Evolutionary conservation across 2,113 vertebrate genomes (phyloP), one percentile per base, ranked within the genome.

Genomic region (Noturus placidus): DNA sequence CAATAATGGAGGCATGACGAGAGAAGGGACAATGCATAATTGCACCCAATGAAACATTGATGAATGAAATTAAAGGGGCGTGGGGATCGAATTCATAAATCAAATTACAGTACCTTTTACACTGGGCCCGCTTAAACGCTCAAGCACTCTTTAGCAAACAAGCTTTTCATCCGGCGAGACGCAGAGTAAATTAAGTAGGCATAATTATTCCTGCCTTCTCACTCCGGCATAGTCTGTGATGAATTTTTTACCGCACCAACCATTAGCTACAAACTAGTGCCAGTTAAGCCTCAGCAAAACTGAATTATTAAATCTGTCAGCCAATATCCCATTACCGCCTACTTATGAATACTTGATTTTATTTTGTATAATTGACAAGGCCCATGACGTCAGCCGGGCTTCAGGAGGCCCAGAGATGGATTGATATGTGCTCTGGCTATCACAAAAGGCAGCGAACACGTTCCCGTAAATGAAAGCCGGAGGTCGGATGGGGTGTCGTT

Each of bases 291-390:
- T 93, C 91, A 91, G 94, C 94, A 97, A 97, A 97, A 95, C 96
- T 97, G 96, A 97, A 98, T 97, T 97, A 98, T 97, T 97, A 95
- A 98, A 97, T 96, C 95, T 96, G 93, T 95, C 95, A 95, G 95
- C 91, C 94, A 92, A 95, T 96, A 96, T 97, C 96, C 96, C 89
- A 93, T 97, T 97, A 96, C 96, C 88, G 93, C 87, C 95, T 94
- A 93, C 97, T 96, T 97, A 97, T 97, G 97, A 98, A 97, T 97
- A 98, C 96, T 97, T 97, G 96, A 98, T 97, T 97, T 96, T 96
- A 98, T 96, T 97, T 97, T 97, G 96, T 96, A 95, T 97, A 97
- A 97, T 93, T 97, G 96, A 97, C 97, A 96, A 95, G 94, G 95
- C 95, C 95, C 95, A 94, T 96, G 95, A 95, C 93, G 94, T n/a